Base-by-base conservation (phyloP, 2,113 vertebrate species). In the Mesocricetus auratus region DNA sequence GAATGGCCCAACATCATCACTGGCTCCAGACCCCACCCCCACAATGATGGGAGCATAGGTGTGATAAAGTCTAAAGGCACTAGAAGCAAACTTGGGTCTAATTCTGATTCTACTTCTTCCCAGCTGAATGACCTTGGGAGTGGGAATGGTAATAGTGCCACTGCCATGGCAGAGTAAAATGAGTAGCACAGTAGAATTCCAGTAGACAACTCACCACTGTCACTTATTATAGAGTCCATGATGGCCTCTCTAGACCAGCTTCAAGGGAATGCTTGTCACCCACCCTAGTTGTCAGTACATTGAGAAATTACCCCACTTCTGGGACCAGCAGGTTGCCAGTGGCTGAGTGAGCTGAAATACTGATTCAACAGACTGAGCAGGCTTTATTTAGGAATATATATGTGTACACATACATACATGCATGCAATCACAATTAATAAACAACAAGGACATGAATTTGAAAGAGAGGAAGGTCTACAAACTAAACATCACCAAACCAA, bases 241-340 rank as follows among this genome's bases (percentile, higher is more conserved):
- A 85, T 62, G 19, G 39, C 12, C 21, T 7, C 9, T 31, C 78
- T 39, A 82, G 81, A n/a, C 3, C 47, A n/a, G n/a, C 89, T 77
- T 74, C 62, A 66, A 77, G 53, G 45, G 89, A 64, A 94, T 36
- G 10, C 60, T 81, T 73, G 77, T 3, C 50, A 33, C 26, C 26
- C 53, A 24, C 39, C 22, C 69, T 50, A 78, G 69, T 21, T 83
- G 11, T 77, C 74, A 9, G 29, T n/a, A 39, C 53, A 73, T 90
- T 78, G 29, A 29, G 17, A 71, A 17, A 15, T 45, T 42, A 89
- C 5, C 56, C 15, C 58, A n/a, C 42, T 88, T 47, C 29, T n/a
- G 31, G 16, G 16, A 7, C 15, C 31, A 7, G 0, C 22, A 21
- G 60, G 17, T 42, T 11, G 0, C 36, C 36, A 7, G 0, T 16